A percentile compares a stretch with the other conserved stretches of the same genome.
phyloP scores from a whole-genome alignment of 2,113 vertebrate genomes.

The Panthera uncia region DNA sequence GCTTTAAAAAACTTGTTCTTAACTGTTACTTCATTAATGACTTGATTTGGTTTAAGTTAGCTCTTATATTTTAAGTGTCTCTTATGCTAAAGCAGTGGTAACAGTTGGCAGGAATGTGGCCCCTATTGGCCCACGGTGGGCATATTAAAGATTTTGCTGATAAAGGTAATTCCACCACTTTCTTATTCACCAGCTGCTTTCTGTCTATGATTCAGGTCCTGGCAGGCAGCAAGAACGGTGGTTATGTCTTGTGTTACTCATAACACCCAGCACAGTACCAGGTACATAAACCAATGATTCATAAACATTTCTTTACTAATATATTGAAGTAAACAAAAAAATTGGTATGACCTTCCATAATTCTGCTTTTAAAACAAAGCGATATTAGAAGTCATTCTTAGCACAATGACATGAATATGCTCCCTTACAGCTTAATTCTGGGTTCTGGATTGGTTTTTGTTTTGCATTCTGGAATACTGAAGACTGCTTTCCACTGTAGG shows the following conservation, averaged over 20 bases:
- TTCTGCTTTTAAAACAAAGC: not conserved
- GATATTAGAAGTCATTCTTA: not conserved
- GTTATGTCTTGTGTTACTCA: not conserved
- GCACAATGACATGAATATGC: not conserved
- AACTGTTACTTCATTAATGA: not conserved
- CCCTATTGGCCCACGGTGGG: not conserved
- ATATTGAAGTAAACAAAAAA: not conserved
- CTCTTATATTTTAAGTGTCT: not conserved
- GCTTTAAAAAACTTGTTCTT: not conserved
- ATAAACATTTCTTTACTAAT: not conserved
- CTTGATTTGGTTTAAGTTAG: not conserved
- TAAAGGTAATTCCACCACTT: not conserved
- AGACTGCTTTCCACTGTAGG: not conserved
- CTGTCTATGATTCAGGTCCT: not conserved
- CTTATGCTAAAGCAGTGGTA: not conserved
- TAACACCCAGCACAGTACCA: not conserved
- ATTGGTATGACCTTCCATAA: not conserved
- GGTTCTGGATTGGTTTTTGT: not conserved
- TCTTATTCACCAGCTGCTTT: not conserved
- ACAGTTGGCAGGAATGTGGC: not conserved
- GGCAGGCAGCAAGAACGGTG: not conserved
- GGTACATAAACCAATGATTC: not conserved
- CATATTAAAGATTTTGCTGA: not conserved
- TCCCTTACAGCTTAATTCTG: not conserved
- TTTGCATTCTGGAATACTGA: not conserved